A percentile compares a stretch with the other conserved stretches of the same genome.
Evolutionary conservation across 2,113 vertebrate species (phyloP).

Genomic region (Plecturocebus donacophilus): DNA sequence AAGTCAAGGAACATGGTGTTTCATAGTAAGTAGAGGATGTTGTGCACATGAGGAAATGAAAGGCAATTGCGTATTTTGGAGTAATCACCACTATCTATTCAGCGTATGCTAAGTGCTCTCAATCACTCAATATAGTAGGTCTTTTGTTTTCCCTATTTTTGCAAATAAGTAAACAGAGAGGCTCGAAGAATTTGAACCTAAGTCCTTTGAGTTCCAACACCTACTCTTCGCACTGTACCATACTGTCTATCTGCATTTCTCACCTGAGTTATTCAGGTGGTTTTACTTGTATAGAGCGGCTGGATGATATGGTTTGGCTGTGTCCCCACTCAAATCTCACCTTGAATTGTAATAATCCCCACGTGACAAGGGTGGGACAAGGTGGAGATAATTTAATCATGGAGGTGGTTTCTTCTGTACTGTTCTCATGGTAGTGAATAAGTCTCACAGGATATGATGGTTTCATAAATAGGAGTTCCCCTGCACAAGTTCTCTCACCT

Average conservation of each 20-base stretch:
- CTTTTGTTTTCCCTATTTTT: not conserved
- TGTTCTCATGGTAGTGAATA: too few species aligned
- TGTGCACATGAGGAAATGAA: not conserved
- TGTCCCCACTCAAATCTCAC: too few species aligned
- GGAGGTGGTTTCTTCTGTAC: too few species aligned
- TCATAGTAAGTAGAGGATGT: not conserved
- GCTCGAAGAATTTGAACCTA: not conserved
- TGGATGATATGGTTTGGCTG: too few species aligned
- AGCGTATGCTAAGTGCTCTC: not conserved
- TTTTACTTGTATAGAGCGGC: not conserved
- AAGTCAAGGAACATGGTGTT: not conserved
- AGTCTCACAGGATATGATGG: too few species aligned
- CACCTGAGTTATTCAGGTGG: not conserved
- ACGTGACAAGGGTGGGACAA: too few species aligned
- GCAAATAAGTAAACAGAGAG: not conserved
- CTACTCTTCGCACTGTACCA: not conserved
- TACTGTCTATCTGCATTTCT: not conserved
- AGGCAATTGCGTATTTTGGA: not conserved
- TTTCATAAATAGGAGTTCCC: too few species aligned
- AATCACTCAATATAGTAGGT: fast-evolving
- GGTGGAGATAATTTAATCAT: too few species aligned
- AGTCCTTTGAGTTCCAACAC: not conserved
- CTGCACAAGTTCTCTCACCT: too few species aligned
- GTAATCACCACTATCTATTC: not conserved
- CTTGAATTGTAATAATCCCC: too few species aligned